These are phyloP conservation scores for Poecilobothrus nobilitatus DNA, from an alignment of 2,888 invertebrate species.

Conservation along the genomic window DNA sequence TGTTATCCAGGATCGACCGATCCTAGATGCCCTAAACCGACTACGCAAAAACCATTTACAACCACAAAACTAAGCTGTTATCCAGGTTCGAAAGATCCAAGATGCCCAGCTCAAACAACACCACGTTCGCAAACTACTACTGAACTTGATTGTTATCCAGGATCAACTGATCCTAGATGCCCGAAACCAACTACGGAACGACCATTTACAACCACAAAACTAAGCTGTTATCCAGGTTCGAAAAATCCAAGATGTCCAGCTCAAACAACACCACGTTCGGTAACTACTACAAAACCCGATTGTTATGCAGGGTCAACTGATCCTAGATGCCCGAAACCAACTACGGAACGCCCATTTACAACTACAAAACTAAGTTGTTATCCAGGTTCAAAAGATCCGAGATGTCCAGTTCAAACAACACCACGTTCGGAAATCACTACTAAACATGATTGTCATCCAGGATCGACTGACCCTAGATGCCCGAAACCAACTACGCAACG, in stretches of 20 bases:
- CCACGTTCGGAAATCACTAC: conserved; percentile 25
- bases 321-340: conserved; percentile 36
- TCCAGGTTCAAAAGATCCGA: conserved; percentile 36
- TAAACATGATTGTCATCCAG: conserved; percentile 30
- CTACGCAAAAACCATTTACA: conserved; percentile 14
- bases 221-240: conserved; percentile 27
- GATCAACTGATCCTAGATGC: conserved; percentile 38
- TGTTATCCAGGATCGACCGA: conserved; percentile 35
- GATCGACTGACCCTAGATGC: conserved; percentile 33
- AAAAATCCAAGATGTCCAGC: conserved; percentile 26
- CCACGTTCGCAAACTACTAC: conserved; percentile 31
- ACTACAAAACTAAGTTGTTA: conserved; percentile 23
- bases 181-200: conserved; percentile 26
- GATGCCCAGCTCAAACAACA: conserved; percentile 24
- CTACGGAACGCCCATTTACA: conserved; percentile 21
- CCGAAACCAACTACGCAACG: conserved; percentile 21
- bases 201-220: conserved; percentile 18
- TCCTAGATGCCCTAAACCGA: conserved; percentile 34
- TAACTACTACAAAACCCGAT: conserved; percentile 26
- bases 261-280: conserved; percentile 25
- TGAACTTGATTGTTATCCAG: conserved; percentile 31
- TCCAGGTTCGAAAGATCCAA: conserved; percentile 28
- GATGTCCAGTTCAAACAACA: conserved; percentile 23
- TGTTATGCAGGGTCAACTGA: conserved; percentile 36
- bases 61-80: conserved; percentile 23